Conservation (phyloP, 2,888 invertebrate species). For the Xestia xanthographa region DNA sequence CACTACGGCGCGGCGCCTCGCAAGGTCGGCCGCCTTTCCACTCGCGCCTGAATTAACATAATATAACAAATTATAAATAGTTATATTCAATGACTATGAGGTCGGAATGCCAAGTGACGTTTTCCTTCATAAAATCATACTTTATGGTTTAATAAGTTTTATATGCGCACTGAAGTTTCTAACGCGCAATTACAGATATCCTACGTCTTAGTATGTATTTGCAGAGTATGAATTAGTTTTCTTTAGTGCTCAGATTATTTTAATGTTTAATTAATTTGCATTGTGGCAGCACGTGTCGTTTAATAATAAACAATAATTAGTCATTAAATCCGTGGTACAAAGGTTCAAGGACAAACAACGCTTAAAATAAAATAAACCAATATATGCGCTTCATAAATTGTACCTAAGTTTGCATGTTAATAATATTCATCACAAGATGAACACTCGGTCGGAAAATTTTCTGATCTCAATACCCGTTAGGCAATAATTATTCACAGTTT, state of each 20-base stretch:
- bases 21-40: slow-evolving; percentile 88
- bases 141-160: slow-evolving; percentile 41
- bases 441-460: slow-evolving; percentile 25
- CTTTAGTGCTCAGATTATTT: slow-evolving; percentile 1
- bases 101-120: slow-evolving; percentile 69
- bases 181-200: slow-evolving; percentile 41
- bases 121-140: slow-evolving; percentile 52
- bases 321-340: not conserved
- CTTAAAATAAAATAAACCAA: slow-evolving; percentile 29
- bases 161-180: slow-evolving; percentile 51
- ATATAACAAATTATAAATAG: slow-evolving; percentile 80
- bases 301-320: slow-evolving; percentile 15
- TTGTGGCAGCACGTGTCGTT: not conserved
- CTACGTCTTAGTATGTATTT: slow-evolving; percentile 14
- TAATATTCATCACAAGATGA: slow-evolving; percentile 35
- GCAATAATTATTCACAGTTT: slow-evolving; percentile 51
- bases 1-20: slow-evolving; percentile 75
- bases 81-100: slow-evolving; percentile 68
- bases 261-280: slow-evolving; percentile 1
- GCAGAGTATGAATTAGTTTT: slow-evolving; percentile 8
- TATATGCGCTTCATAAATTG: slow-evolving; percentile 10
- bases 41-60: slow-evolving; percentile 82
- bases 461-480: slow-evolving; percentile 34
- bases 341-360: slow-evolving; percentile 17
- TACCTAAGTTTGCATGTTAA: slow-evolving; percentile 5